phyloP scores from a whole-genome alignment of 2,888 invertebrate species.

The Phyllotreta striolata region DNA sequence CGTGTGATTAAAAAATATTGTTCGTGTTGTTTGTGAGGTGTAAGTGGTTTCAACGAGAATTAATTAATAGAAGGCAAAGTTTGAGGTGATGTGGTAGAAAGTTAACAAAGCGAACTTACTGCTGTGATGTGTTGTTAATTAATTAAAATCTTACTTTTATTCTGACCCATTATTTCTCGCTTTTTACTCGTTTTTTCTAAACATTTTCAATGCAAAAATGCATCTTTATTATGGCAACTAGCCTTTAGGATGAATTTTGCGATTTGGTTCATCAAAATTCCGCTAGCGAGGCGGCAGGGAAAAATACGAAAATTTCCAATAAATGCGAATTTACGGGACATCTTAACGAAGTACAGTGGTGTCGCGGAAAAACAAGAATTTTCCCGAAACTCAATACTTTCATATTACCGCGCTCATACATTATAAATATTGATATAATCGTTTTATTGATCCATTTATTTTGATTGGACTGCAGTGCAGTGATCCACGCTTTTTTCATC shows the following conservation, averaged over 20 bases:
- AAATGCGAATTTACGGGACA: conserved; percentile 20
- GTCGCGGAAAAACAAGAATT: background rate
- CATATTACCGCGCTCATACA: background rate
- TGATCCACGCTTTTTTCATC: background rate
- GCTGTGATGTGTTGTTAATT: too few relatives aligned
- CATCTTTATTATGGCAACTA: background rate
- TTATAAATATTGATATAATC: background rate
- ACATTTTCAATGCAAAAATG: background rate
- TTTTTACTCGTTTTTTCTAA: too few relatives aligned
- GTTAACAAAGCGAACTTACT: too few relatives aligned
- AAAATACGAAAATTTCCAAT: conserved; percentile 18
- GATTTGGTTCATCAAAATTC: conserved; percentile 27
- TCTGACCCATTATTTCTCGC: too few relatives aligned
- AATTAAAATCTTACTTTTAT: too few relatives aligned
- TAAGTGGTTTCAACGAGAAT: too few relatives aligned
- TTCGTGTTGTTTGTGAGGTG: too few relatives aligned
- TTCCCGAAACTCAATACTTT: background rate
- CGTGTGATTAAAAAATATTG: too few relatives aligned
- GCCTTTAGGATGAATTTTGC: conserved; percentile 8
- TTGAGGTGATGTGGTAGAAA: too few relatives aligned
- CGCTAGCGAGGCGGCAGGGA: background rate
- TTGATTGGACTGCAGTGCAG: background rate
- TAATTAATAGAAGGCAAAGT: too few relatives aligned
- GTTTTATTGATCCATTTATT: background rate
- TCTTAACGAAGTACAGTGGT: conserved; percentile 8